Evolutionary conservation across 2,113 vertebrate species (phyloP).

Genomic region (Hippopotamus amphibius): DNA sequence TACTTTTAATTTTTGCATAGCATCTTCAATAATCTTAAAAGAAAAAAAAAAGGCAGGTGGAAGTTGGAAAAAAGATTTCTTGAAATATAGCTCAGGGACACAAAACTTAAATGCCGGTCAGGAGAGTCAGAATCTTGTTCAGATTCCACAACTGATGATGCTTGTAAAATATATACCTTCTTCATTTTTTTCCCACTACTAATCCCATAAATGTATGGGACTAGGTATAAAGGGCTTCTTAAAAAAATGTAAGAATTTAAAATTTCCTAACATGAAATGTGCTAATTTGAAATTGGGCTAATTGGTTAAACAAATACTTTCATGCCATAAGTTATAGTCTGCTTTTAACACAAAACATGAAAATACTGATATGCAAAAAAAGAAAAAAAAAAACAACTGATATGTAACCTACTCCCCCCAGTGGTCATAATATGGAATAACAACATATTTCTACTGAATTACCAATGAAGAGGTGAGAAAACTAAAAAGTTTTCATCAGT

Average conservation of each 20-base stretch:
- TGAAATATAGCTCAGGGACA: neutral
- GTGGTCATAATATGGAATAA: slow-evolving; percentile 20
- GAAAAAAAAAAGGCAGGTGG: neutral
- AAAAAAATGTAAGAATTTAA: slow-evolving; percentile 12
- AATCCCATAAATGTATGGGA: neutral
- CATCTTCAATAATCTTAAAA: neutral
- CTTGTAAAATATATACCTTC: neutral
- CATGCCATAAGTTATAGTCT: neutral
- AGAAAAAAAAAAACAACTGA: neutral
- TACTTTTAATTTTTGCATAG: slow-evolving; percentile 10
- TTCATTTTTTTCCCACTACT: neutral
- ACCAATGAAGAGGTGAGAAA: neutral
- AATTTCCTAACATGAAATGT: slow-evolving; percentile 45
- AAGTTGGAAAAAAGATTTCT: neutral
- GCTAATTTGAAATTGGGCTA: neutral
- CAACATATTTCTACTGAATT: slow-evolving; percentile 17
- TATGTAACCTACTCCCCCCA: neutral
- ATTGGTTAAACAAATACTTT: neutral
- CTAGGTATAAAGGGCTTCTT: neutral
- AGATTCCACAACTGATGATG: neutral
- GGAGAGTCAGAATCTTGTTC: neutral
- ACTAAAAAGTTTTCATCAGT: neutral
- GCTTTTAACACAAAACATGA: slow-evolving; percentile 8
- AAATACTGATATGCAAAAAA: neutral
- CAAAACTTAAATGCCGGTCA: slow-evolving; percentile 37